A percentile compares a stretch with the other conserved stretches of the same genome.
Conservation (phyloP, 2,888 invertebrate genomes). For the Drosophila mulleri region DNA sequence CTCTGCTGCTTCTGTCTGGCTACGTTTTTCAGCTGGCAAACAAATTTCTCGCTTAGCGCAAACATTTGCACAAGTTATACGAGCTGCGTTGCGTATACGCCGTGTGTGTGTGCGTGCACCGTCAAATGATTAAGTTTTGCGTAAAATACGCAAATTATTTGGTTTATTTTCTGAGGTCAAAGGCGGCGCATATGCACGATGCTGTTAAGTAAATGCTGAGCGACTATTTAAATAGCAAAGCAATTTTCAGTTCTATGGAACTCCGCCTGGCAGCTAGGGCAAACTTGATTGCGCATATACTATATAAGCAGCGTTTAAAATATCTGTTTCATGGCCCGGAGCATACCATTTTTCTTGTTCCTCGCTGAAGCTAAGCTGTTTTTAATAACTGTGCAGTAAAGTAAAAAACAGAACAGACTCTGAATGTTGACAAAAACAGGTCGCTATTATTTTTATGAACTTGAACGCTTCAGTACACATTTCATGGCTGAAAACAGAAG, state of each 20-base stretch:
- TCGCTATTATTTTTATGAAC: not conserved
- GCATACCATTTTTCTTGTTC: not conserved
- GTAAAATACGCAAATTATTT: slow-evolving; percentile 51
- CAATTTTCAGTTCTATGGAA: not conserved
- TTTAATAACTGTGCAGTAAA: not conserved
- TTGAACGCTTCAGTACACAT: slow-evolving; percentile 10
- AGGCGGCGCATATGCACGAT: not conserved
- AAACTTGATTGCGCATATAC: not conserved
- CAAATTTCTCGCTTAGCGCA: slow-evolving; percentile 5
- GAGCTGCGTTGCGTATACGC: slow-evolving; percentile 14
- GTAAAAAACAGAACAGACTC: not conserved
- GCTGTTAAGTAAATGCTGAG: slow-evolving; percentile 29
- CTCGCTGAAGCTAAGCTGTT: not conserved
- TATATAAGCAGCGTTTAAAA: not conserved
- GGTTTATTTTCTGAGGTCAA: slow-evolving; percentile 28
- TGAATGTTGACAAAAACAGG: not conserved
- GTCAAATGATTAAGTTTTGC: slow-evolving; percentile 30
- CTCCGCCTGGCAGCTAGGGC: not conserved
- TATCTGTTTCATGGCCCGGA: not conserved
- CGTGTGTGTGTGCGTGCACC: not conserved
- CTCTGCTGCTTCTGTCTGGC: slow-evolving; percentile 1
- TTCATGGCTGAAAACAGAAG: not conserved
- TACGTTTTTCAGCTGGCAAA: slow-evolving; percentile 13
- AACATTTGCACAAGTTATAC: slow-evolving; percentile 37
- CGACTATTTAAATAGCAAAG: slow-evolving; percentile 7